Conservation (phyloP, 2,797 vertebrate genomes). For the Channa striata region DNA sequence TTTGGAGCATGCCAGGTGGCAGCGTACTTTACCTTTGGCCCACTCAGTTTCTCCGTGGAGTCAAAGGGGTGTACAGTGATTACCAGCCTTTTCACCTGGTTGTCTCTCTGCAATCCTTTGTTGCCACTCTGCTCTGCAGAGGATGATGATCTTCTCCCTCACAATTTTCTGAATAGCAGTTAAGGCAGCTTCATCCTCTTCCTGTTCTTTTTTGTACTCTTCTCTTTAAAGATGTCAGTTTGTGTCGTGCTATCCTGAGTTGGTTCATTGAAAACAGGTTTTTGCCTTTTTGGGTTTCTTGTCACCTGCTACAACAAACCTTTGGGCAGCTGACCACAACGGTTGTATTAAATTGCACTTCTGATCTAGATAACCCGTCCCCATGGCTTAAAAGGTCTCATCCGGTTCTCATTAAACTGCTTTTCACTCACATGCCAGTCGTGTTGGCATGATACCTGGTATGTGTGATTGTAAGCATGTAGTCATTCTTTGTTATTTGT, state of each 20-base stretch:
- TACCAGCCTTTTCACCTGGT: accelerated
- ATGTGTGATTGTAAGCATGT: not conserved
- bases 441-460: not conserved
- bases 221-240: not conserved
- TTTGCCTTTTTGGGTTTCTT: no score
- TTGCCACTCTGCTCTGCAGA: not conserved
- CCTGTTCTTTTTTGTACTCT: not conserved
- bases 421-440: not conserved
- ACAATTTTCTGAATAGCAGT: not conserved
- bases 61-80: not conserved
- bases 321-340: not conserved
- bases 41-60: not conserved
- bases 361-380: not conserved
- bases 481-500: no score
- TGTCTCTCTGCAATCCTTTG: not conserved
- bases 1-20: no score
- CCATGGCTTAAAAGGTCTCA: not conserved
- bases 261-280: no score
- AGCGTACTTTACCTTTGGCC: not conserved
- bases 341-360: no score
- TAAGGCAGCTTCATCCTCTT: not conserved
- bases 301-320: not conserved
- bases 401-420: not conserved
- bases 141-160: not conserved
- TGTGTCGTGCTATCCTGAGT: not conserved